Evolutionary conservation across 2,797 vertebrate species (phyloP), one percentile per base, ranked within the genome.

Genomic region (Sebastes iracundus): DNA sequence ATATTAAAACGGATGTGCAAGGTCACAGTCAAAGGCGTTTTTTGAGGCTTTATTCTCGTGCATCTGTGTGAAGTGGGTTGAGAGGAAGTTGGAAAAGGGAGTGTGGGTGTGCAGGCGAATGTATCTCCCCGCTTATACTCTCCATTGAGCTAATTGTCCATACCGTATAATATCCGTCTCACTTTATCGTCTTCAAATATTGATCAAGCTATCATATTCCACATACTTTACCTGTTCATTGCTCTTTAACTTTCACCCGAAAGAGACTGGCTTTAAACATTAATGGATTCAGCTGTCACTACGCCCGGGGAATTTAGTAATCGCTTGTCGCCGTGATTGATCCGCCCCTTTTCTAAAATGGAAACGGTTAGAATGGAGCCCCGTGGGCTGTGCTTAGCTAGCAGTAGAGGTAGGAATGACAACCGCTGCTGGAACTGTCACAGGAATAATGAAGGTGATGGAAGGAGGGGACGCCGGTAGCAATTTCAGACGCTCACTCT

Each of bases 21-120:
- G 81, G 80, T 84, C 77, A 80, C 59, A 73, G 59, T 78, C 63
- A 73, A 80, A 75, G 35, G 1, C 23, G 9, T 23, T 4, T 74
- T 63, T 63, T 59, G 4, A 27, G 5, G 12, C n/a, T 76, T 79
- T 70, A 28, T 63, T 82, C 74, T 42, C 8, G 1, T 14, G 14
- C 7, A 20, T 58, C 13, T 66, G 46, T 75, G 55, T 67, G 46
- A 78, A 69, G 64, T 58, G 61, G 49, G 52, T 33, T 32, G 3
- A 64, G 56, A 76, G 28, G 23, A 73, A 25, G 20, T 61, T 60
- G 9, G 14, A 18, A 35, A 35, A 35, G 11, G 3, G 1, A 3
- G 33, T 69, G 27, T 61, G 32, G 20, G 52, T 23, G 52, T 22
- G 35, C 12, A 7, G 1, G 28, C 28, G 2, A 18, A 20, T 55